These are phyloP conservation scores for Drosophila conformis DNA, from an alignment of 2,888 invertebrate genomes.

Conservation along the genomic window DNA sequence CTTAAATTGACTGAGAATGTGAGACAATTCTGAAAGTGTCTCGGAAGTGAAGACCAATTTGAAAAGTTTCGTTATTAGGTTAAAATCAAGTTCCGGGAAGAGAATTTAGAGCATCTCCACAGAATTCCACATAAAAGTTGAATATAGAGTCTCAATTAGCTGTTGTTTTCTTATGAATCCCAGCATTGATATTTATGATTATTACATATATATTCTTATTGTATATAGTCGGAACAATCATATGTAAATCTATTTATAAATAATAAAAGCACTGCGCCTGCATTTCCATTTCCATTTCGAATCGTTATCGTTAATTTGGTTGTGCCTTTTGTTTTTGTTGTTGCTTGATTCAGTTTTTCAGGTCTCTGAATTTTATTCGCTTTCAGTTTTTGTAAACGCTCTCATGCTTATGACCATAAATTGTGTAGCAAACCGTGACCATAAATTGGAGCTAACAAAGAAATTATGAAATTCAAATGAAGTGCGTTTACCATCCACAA, in stretches of 20 bases:
- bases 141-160: slow-evolving; percentile 32
- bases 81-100: not conserved
- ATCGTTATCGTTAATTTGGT: slow-evolving; percentile 80
- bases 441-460: slow-evolving; percentile 81
- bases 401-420: slow-evolving; percentile 77
- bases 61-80: not conserved
- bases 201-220: slow-evolving; percentile 13
- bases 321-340: slow-evolving; percentile 51
- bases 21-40: not conserved
- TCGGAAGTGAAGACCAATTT: slow-evolving; percentile 6
- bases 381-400: slow-evolving; percentile 69
- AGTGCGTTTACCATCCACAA: slow-evolving; percentile 64
- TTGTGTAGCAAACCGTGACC: slow-evolving; percentile 78
- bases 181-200: slow-evolving; percentile 17
- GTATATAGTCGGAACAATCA: slow-evolving; percentile 10
- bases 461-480: slow-evolving; percentile 81
- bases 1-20: slow-evolving; percentile 36
- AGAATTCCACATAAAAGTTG: not conserved
- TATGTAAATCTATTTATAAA: slow-evolving; percentile 54
- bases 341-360: slow-evolving; percentile 22
- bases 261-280: slow-evolving; percentile 39
- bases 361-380: slow-evolving; percentile 43
- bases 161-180: not conserved
- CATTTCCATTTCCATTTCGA: slow-evolving; percentile 64
- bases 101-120: not conserved